Evolutionary conservation across 2,797 vertebrate species (phyloP), one percentile per base, ranked within the genome.

Genomic region (Myotis planiceps): DNA sequence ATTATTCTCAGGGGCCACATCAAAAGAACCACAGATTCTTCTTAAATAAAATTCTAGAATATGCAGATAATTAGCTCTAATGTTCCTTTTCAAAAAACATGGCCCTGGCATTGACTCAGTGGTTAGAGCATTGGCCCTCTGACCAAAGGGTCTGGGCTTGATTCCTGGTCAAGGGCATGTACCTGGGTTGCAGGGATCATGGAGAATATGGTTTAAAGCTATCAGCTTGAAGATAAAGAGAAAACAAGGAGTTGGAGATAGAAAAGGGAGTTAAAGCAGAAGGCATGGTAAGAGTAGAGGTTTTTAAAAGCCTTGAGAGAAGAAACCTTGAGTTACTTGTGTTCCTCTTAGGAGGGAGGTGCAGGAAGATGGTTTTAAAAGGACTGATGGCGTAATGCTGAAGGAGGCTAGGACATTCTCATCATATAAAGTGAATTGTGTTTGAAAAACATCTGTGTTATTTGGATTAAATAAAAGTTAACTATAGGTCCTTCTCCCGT

Each of bases 391-490:
- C 7, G 23, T 39, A 32, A 53, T 87, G 47, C 32, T 82, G 2
- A 47, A 88, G 14, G 65, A 85, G 93, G 32, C 27, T 32, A 89
- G 23, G 84, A 39, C 21, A 82, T 1, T 60, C 39, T 60, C 66
- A 79, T 66, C 15, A 10, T 81, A 8, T 74, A 75, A 90, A 78
- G 53, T 58, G 47, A 32, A 81, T n/a, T 93, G 19, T 13, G 12
- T 82, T 89, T 91, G 84, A 60, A 90, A 92, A 88, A 76, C 15
- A 78, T 29, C 14, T 94, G 0, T 80, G 68, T 82, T 32, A 86
- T 51, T 90, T 88, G 49, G 42, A 58, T 65, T 92, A 94, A 94
- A 80, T 91, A 87, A 47, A 83, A 63, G n/a, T 92, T 92, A 90
- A 29, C 65, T 69, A 21, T 51, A 32, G 19, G 8, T 87, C 19